Evolutionary conservation across 2,888 invertebrate species (phyloP), one percentile per base, ranked within the genome.

Genomic region (Venusia cambrica): DNA sequence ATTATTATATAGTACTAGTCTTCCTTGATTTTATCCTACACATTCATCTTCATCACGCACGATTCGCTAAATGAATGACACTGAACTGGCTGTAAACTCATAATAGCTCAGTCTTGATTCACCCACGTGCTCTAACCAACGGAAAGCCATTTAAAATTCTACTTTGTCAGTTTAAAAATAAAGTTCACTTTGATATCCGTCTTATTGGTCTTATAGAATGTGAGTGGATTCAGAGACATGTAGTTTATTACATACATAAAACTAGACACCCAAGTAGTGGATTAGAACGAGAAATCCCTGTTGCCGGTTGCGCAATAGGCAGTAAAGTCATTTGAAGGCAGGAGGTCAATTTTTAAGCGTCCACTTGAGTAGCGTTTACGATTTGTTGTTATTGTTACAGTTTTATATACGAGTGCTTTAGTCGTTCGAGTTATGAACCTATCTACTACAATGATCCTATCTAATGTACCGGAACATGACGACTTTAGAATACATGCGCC

Each of bases 221-320:
- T 48, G 42, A 45, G 56, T 52, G 51, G 51, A 59, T 48, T 58
- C 57, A 58, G 51, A 65, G 59, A 62, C 65, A 61, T 48, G 49
- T 59, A 64, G 68, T 81, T 80, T 81, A 79, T 79, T 70, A 64
- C 70, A 62, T 59, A 72, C 71, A 81, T 80, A 77, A 80, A 83
- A 79, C 65, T 67, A 81, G 81, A 84, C 84, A 81, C 84, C 84
- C 84, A 84, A 83, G 83, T 73, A 73, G 80, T 72, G 65, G 79
- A 83, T 81, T 75, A 77, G 65, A 67, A 60, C 62, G 56, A 69
- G 60, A 63, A 65, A 67, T 68, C 66, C 56, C 55, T 49, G 58
- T 40, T n/a, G n/a, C n/a, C 40, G 48, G 70, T 81, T 78, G 72
- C 65, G 72, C 74, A 81, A 81, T 55, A 51, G 45, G 64, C 53